Evolutionary conservation across 2,888 invertebrate genomes (phyloP).

Genomic region (Beris chalybata): DNA sequence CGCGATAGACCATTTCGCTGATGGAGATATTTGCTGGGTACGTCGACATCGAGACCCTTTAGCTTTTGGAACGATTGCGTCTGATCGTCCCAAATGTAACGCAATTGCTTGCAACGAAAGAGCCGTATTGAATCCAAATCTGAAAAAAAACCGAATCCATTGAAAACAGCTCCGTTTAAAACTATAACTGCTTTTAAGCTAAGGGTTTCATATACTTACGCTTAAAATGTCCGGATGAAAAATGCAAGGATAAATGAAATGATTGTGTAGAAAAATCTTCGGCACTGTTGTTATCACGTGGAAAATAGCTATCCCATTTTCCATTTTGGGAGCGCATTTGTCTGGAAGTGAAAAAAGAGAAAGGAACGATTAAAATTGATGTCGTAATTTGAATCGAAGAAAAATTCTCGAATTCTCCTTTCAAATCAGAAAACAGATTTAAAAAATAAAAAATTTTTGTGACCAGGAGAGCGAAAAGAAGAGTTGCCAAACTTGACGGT

Average conservation of each 20-base stretch:
- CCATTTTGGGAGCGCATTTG: conserved; percentile 34
- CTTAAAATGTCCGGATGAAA: conserved; percentile 52
- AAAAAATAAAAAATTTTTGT: too few relatives aligned
- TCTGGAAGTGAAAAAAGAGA: conserved; percentile 25
- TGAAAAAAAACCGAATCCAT: conserved; percentile 48
- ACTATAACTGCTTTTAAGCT: too few relatives aligned
- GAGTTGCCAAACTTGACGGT: too few relatives aligned
- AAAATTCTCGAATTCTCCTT: too few relatives aligned
- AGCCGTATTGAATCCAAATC: conserved; percentile 63
- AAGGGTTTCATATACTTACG: conserved; percentile 48
- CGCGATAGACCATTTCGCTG: conserved; percentile 49
- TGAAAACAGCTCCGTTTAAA: not conserved
- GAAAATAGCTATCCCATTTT: conserved; percentile 38
- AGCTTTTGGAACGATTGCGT: conserved; percentile 70
- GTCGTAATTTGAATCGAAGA: not conserved
- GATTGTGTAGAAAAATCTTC: conserved; percentile 44
- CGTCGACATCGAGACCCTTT: conserved; percentile 68
- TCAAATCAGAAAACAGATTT: too few relatives aligned
- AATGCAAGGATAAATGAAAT: conserved; percentile 52
- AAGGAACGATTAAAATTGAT: not conserved
- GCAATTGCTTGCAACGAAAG: conserved; percentile 82
- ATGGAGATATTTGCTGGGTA: conserved; percentile 51
- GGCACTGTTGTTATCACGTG: conserved; percentile 27
- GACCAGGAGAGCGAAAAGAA: too few relatives aligned
- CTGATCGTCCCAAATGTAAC: conserved; percentile 76